Evolutionary conservation across 2,797 vertebrate genomes (phyloP).

Genomic region (Tadarida brasiliensis): DNA sequence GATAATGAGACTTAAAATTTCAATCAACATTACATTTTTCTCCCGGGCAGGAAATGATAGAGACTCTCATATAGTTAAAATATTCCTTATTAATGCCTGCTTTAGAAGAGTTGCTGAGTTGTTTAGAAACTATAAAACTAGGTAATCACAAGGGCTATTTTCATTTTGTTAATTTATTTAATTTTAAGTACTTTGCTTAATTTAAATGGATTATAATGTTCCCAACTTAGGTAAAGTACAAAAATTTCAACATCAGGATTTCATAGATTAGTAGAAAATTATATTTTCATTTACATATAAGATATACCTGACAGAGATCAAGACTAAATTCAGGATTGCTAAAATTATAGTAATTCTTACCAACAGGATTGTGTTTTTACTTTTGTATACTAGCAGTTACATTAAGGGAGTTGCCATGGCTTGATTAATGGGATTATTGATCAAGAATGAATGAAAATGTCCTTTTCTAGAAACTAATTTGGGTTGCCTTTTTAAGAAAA

Average conservation of each 20-base stretch:
- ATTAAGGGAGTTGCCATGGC: neutral
- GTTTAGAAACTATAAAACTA: neutral
- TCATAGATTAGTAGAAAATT: neutral
- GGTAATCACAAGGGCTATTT: neutral
- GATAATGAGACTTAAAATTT: slow-evolving; percentile 51
- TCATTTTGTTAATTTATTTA: neutral
- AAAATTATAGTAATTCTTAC: neutral
- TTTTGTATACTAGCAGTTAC: neutral
- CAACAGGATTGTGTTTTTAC: neutral
- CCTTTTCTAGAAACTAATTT: neutral
- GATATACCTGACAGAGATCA: neutral
- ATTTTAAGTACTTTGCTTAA: neutral
- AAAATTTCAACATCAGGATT: neutral
- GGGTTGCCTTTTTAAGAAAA: neutral
- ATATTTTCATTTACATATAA: neutral
- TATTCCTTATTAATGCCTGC: neutral
- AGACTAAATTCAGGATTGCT: neutral
- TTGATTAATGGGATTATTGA: slow-evolving; percentile 32
- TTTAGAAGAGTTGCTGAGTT: neutral
- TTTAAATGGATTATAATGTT: neutral
- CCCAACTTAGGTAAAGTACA: neutral
- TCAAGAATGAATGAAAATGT: slow-evolving; percentile 3
- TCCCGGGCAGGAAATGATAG: neutral
- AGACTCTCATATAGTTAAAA: neutral
- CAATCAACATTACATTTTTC: slow-evolving; percentile 10